Evolutionary conservation across 2,113 vertebrate genomes (phyloP).

Genomic region (Otus sunia): DNA sequence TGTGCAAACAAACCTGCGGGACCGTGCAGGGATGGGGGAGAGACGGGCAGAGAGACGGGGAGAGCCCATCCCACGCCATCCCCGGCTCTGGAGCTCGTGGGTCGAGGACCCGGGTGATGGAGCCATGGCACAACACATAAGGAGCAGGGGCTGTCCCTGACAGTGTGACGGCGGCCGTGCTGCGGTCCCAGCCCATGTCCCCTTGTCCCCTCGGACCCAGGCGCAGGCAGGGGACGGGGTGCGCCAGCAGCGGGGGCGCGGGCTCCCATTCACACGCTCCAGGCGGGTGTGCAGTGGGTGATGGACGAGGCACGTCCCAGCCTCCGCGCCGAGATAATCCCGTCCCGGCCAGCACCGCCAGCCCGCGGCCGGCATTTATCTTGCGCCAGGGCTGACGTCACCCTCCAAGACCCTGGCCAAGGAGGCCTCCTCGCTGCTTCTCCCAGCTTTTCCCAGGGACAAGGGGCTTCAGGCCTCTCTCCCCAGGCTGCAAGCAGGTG

Average conservation of each 20-base stretch:
- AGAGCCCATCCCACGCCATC: rapidly evolving
- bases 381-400: background rate
- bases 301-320: background rate
- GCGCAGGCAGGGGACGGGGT: background rate
- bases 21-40: rapidly evolving
- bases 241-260: rapidly evolving
- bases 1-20: background rate
- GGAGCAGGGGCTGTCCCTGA: background rate
- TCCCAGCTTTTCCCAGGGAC: slow-evolving; percentile 2
- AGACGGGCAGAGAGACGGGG: background rate
- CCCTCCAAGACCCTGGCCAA: background rate
- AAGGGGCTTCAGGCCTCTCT: background rate
- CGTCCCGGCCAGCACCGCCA: background rate
- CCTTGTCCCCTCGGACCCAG: background rate
- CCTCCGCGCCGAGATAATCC: background rate
- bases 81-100: background rate
- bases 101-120: rapidly evolving
- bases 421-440: background rate
- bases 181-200: background rate
- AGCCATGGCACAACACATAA: rapidly evolving
- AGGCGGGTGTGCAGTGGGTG: background rate
- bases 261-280: background rate
- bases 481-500: background rate
- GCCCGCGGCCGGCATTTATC: background rate
- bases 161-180: rapidly evolving